Base-by-base conservation (phyloP, 1,140 invertebrate species). In the Drosophila melanogaster region DNA sequence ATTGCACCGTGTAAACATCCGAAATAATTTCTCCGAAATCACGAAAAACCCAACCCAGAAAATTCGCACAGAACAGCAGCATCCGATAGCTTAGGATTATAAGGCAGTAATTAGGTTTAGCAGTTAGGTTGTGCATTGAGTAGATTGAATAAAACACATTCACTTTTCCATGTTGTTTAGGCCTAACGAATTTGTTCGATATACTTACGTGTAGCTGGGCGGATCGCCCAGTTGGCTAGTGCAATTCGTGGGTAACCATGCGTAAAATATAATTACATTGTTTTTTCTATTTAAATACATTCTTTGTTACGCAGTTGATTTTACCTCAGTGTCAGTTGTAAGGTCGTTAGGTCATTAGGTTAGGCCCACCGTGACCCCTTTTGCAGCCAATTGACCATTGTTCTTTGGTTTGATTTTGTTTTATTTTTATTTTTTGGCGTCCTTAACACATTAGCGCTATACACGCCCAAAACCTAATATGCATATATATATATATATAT, bases 271-370 rank as follows among this genome's bases (percentile, higher is more conserved):
- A 49, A 61, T 71, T 70, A 71, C 49, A 53, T 50, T 86, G 70
- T 81, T 69, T 77, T 30, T 30, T 30, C 65, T 22, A 56, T 50
- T 80, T 58, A 58, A 37, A 72, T 66, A 50, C 46, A 73, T 72
- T 61, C 75, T 37, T 84, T 74, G 59, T 64, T 53, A 53, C 53
- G 57, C 60, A 65, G 66, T 71, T 70, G 59, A 17, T 44, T 40
- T 66, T 81, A 79, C 67, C 79, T 81, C 79, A 81, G 75, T 83
- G 79, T 81, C 65, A 81, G 73, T 81, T 62, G 54, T 77, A 64
- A 80, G 78, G 55, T 65, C 51, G 54, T 58, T 57, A 71, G 67
- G 67, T 70, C 65, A 70, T 59, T 79, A 80, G 77, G 41, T 80
- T 58, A 57, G 33, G 38, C 77, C 53, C 64, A 14, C 37, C 14